These are phyloP conservation scores for Lasioglossum calceatum DNA, from an alignment of 2,888 invertebrate genomes.

Conservation along the genomic window DNA sequence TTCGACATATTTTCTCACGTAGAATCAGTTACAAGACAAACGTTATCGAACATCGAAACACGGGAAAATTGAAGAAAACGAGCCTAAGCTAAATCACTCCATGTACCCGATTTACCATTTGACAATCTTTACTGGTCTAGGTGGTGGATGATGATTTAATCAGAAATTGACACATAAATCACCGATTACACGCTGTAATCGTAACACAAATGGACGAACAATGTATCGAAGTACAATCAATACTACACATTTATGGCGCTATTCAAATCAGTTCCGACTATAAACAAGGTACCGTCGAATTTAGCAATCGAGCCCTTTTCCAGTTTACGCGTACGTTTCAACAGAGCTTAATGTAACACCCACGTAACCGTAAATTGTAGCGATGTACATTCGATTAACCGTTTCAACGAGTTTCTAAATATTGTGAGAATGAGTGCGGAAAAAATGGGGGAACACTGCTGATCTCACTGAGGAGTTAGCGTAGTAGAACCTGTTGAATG, in stretches of 20 bases:
- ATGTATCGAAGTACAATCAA: conserved; percentile 49
- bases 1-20: background rate
- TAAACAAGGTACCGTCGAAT: conserved; percentile 32
- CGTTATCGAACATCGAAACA: conserved; percentile 1
- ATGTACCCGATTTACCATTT: conserved; percentile 7
- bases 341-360: conserved; percentile 26
- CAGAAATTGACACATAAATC: background rate
- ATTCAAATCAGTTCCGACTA: conserved; percentile 47
- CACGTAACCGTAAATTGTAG: conserved; percentile 13
- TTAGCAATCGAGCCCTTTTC: conserved; percentile 32
- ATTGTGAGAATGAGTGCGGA: conserved; percentile 6
- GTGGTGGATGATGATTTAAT: background rate
- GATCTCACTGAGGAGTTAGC: conserved; percentile 44
- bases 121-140: background rate
- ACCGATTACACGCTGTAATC: background rate
- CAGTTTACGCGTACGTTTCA: conserved; percentile 16
- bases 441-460: conserved; percentile 42
- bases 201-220: conserved; percentile 24
- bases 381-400: conserved; percentile 12
- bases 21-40: background rate
- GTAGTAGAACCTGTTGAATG: conserved; percentile 18
- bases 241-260: conserved; percentile 39
- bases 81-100: conserved; percentile 33
- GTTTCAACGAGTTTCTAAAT: conserved; percentile 32
- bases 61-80: conserved; percentile 8